These are phyloP conservation scores for Diaprepes abbreviatus DNA, from an alignment of 2,888 invertebrate genomes.

Conservation along the genomic window DNA sequence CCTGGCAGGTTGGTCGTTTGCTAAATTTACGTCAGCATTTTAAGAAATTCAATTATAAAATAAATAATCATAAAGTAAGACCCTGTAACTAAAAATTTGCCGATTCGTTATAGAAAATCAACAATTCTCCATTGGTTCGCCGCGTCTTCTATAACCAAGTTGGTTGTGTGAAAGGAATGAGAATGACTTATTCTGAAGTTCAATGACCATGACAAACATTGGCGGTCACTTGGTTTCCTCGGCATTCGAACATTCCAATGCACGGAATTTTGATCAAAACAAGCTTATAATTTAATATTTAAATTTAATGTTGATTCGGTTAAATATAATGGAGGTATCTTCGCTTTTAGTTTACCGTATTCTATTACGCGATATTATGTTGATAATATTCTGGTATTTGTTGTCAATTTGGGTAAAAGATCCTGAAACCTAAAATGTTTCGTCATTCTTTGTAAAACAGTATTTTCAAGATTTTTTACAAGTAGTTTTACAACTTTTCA, in stretches of 20 bases:
- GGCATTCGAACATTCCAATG: conserved; percentile 40
- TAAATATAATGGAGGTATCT: not conserved
- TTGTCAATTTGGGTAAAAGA: too few species aligned
- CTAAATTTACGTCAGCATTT: too few species aligned
- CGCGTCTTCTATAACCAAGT: conserved; percentile 13
- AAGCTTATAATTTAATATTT: conserved; percentile 19
- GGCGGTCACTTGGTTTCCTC: conserved; percentile 48
- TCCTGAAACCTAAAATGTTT: too few species aligned
- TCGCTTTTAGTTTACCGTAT: conserved; percentile 21
- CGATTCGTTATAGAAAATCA: conserved; percentile 26
- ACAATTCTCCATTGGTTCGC: conserved; percentile 25
- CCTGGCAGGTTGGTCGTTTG: too few species aligned
- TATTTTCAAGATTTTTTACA: too few species aligned
- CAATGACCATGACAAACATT: conserved; percentile 47
- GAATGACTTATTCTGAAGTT: conserved; percentile 48
- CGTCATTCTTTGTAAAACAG: too few species aligned
- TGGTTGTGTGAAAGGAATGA: conserved; percentile 48
- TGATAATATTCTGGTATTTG: not conserved
- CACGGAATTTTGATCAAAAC: conserved; percentile 40
- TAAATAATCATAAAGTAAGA: not conserved
- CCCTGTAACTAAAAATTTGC: not conserved
- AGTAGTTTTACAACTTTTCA: too few species aligned
- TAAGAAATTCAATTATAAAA: too few species aligned
- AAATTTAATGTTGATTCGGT: conserved; percentile 6
- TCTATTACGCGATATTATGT: conserved; percentile 9